A percentile compares a stretch with the other conserved stretches of the same genome.
These are phyloP conservation scores for Hanleya hanleyi DNA, from an alignment of 2,888 invertebrate genomes.

Conservation along the genomic window DNA sequence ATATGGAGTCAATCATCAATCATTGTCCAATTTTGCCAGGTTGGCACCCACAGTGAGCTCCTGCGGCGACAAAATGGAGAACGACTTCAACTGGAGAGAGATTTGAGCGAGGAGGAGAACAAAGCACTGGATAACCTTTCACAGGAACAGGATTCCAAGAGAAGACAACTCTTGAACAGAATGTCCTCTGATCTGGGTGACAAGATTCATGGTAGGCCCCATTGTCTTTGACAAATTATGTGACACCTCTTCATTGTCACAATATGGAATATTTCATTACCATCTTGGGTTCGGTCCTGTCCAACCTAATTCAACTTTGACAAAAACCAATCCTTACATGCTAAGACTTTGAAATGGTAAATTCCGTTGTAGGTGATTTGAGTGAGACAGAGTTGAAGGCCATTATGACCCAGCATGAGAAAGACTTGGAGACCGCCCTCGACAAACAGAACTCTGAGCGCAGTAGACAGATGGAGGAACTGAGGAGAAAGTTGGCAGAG, in stretches of 20 bases:
- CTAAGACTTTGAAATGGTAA: too few relatives aligned
- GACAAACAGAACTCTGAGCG: slow-evolving; percentile 48
- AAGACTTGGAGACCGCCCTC: slow-evolving; percentile 56
- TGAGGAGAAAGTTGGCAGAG: slow-evolving; percentile 60
- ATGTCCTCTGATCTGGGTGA: slow-evolving; percentile 52
- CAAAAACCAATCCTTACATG: too few relatives aligned
- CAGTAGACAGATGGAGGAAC: slow-evolving; percentile 51
- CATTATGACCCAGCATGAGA: slow-evolving; percentile 59
- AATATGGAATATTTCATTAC: too few relatives aligned
- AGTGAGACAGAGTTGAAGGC: slow-evolving; percentile 56
- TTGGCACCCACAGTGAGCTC: slow-evolving; percentile 42
- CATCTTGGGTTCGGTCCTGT: too few relatives aligned
- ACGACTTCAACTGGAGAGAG: slow-evolving; percentile 59
- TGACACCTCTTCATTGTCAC: too few relatives aligned
- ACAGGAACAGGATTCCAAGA: slow-evolving; percentile 53
- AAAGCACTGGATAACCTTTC: slow-evolving; percentile 51
- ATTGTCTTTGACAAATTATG: too few relatives aligned
- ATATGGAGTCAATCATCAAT: too few relatives aligned
- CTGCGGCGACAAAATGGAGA: slow-evolving; percentile 65
- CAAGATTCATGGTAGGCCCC: slow-evolving; percentile 67
- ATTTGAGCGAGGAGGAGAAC: slow-evolving; percentile 59
- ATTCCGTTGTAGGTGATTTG: slow-evolving; percentile 42
- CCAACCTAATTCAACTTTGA: too few relatives aligned
- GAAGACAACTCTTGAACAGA: slow-evolving; percentile 45
- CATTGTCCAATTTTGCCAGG: too few relatives aligned